Conservation (phyloP, 2,888 invertebrate species). For the Petrolisthes manimaculis region DNA sequence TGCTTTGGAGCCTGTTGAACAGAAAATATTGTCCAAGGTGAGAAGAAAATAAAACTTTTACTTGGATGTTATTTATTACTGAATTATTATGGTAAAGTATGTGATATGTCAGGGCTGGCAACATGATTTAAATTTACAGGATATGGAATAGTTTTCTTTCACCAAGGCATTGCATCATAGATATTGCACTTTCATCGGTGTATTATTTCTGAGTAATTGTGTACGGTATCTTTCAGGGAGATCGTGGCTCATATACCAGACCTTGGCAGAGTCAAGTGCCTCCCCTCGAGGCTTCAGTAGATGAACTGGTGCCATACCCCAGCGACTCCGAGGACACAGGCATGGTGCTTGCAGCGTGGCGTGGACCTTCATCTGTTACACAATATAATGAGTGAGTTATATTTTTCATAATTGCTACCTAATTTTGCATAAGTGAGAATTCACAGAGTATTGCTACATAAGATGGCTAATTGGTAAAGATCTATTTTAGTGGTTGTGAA, state of each 20-base stretch:
- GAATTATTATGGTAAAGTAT: background rate
- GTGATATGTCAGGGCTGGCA: too few relatives aligned
- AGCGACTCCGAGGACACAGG: slow-evolving; percentile 88
- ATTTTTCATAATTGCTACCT: too few relatives aligned
- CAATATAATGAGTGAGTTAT: slow-evolving; percentile 55
- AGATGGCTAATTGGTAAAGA: too few relatives aligned
- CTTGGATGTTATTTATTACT: background rate
- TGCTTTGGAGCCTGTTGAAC: slow-evolving; percentile 80
- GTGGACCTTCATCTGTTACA: slow-evolving; percentile 76
- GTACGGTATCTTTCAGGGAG: slow-evolving; percentile 68
- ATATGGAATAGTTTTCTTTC: too few relatives aligned
- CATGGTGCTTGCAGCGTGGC: slow-evolving; percentile 82
- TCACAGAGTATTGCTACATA: too few relatives aligned
- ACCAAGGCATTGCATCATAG: too few relatives aligned
- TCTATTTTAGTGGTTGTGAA: too few relatives aligned
- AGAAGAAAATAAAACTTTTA: slow-evolving; percentile 69
- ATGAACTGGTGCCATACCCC: slow-evolving; percentile 78
- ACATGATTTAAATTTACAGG: too few relatives aligned
- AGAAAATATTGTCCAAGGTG: slow-evolving; percentile 75
- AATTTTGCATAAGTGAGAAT: too few relatives aligned
- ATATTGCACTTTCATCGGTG: too few relatives aligned
- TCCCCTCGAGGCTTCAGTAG: slow-evolving; percentile 75
- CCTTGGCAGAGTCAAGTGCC: slow-evolving; percentile 85
- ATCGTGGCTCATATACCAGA: slow-evolving; percentile 75
- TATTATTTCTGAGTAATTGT: background rate